Base-by-base conservation (phyloP, 53 echinoderm and acorn worm genomes). In the Zoroaster sp. region DNA sequence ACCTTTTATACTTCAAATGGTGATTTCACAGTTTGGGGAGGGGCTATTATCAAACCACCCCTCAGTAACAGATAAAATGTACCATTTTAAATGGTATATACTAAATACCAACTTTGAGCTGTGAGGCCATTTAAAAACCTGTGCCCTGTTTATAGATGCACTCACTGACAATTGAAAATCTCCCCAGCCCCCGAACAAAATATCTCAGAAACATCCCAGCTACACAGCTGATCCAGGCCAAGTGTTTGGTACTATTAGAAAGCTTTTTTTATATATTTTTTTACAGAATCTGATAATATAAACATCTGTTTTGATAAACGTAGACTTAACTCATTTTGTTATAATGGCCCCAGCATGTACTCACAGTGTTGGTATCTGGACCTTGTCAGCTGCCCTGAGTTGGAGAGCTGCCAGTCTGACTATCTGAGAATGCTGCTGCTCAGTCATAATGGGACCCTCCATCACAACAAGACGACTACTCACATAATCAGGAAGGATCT, bases 301-400 rank as follows among this genome's bases (percentile, higher is more conserved):
- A 7, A 40, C 12, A 38, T 41, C 23, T 23, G 6, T 55, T 6
- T 23, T 2, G 55, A 59, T n/a, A n/a, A n/a, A n/a, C n/a, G n/a
- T n/a, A n/a, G n/a, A n/a, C n/a, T n/a, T n/a, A n/a, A n/a, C n/a
- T n/a, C n/a, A n/a, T n/a, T n/a, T n/a, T n/a, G n/a, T n/a, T n/a
- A n/a, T n/a, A 59, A 28, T 59, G 63, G 28, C 1, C 2, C 11
- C 21, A 59, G 30, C 21, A 28, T 40, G 18, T 5, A 87, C 97
- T 95, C 87, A 97, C 97, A 90, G 78, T 34, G 94, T 93, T 33
- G 97, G 97, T 66, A 97, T 89, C 74, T 92, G 92, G 63, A 95
- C 80, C 11, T 92, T 90, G 35, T 97, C 93, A 18, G 59, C 91
- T 13, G 94, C 94, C 55, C 87, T 86, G 33, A 90, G 91, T 38